phyloP scores from a whole-genome alignment of 2,113 vertebrate species.

The Dicentrarchus labrax region DNA sequence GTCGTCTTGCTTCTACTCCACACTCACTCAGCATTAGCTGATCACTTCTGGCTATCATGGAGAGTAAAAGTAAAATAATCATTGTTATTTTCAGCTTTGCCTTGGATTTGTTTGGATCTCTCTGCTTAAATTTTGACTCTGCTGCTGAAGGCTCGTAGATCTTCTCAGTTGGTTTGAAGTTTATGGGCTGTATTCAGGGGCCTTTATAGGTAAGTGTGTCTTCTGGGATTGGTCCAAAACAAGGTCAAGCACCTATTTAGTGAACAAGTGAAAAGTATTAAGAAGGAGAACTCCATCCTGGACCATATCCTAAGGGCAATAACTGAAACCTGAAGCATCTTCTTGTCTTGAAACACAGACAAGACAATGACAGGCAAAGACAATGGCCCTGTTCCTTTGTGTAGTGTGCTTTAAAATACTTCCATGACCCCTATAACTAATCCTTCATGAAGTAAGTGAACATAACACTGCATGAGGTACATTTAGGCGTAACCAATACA shows the following conservation, averaged over 20 bases:
- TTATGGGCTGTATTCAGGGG: slow-evolving; percentile 24
- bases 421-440: slow-evolving; percentile 33
- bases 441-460: slow-evolving; percentile 57
- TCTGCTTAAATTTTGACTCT: neutral
- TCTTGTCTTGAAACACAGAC: slow-evolving; percentile 30
- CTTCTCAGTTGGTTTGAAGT: slow-evolving; percentile 42
- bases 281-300: slow-evolving; percentile 20
- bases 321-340: slow-evolving; percentile 68
- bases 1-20: slow-evolving; percentile 58
- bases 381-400: slow-evolving; percentile 65
- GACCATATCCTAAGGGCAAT: slow-evolving; percentile 64
- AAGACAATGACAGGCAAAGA: neutral
- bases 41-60: slow-evolving; percentile 57
- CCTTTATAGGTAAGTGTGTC: slow-evolving; percentile 73
- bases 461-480: slow-evolving; percentile 41
- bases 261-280: slow-evolving; percentile 56
- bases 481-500: slow-evolving; percentile 26
- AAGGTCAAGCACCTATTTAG: slow-evolving; percentile 66
- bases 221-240: slow-evolving; percentile 76
- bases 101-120: neutral
- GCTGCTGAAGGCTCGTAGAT: neutral
- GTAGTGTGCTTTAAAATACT: slow-evolving; percentile 59
- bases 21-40: slow-evolving; percentile 56
- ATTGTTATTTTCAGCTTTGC: slow-evolving; percentile 55
- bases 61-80: slow-evolving; percentile 59